Evolutionary conservation across 1,140 invertebrate species (phyloP), one percentile per base, ranked within the genome.

Genomic region (Diachasma alloeum): DNA sequence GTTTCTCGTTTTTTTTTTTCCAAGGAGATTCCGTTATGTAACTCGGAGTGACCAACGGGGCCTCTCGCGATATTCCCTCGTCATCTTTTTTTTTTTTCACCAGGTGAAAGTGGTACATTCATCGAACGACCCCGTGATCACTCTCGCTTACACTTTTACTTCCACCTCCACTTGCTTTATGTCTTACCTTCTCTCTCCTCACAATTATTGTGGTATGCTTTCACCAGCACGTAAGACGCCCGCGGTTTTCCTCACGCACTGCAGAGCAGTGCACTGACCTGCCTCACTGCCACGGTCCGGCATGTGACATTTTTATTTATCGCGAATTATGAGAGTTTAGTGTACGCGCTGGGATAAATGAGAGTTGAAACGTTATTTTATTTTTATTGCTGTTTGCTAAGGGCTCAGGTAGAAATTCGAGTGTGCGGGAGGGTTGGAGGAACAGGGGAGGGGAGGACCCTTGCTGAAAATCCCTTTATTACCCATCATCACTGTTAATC

Each of bases 231-330:
- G 15, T 69, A 53, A 63, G 59, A 24, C 24, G 9, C 24, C 26
- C 36, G 5, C 15, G 37, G 31, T 46, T 24, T 36, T 22, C 15
- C 44, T 48, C 70, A 37, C 72, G 72, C 79, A 46, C 11, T 68
- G 9, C 73, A 76, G 76, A 78, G 67, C 78, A 73, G 67, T 78
- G 78, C 82, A 85, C 86, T 86, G 85, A 85, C 83, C 85, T 86
- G 79, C 79, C 84, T 53, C 80, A 83, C 56, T 75, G 68, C 66
- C 72, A 76, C 46, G 46, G 31, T 69, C 63, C 24, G 48, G 13
- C 15, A 15, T 53, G 17, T 17, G 48, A 6, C 13, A 31, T 42
- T 42, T 42, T 42, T 42, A 10, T 42, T 11, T 9, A 42, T 11
- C 1, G 9, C 39, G 15, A 56, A 17, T 56, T 56, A 17, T 56